Base-by-base conservation (phyloP, 2,113 vertebrate species). In the Oxygymnocypris stewartii region DNA sequence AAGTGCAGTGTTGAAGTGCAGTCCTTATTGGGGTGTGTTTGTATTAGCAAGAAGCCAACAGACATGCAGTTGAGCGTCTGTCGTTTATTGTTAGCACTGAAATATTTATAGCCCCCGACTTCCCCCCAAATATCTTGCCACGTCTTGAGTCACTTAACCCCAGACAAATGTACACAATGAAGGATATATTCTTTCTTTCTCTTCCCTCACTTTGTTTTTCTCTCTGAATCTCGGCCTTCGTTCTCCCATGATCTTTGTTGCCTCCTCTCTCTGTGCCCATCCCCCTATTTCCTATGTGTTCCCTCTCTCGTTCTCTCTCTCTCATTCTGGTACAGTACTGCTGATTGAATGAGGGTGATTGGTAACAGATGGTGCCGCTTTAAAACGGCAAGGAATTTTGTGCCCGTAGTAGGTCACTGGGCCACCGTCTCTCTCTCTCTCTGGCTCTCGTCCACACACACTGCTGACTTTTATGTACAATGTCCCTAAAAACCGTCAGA, bases 371-470 rank as follows among this genome's bases (percentile, higher is more conserved):
- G 90, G 86, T 79, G 42, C 82, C 77, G 79, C 84, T 88, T 89
- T 78, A 83, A 40, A 59, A 57, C 76, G 73, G 59, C 79, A 81
- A 76, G 80, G 73, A 88, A 82, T 89, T 87, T 84, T 11, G 35
- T 86, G 67, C 61, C 79, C 61, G 87, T 79, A 88, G 61, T 88
- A 67, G 88, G 90, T 82, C 89, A 93, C 80, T 90, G 67, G 87
- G 87, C 88, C 88, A 89, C 44, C 2, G 28, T n/a, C n/a, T 82
- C 79, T 57, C 73, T 76, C 16, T 85, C 35, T 84, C 65, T 63
- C 35, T 84, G 80, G 61, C 63, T 79, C 25, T 79, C 20, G 16
- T 35, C 77, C 51, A 73, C 76, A 47, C 82, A 59, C 86, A 75
- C 25, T 49, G 74, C 74, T 76, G 74, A 76, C 10, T 76, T 73